A percentile compares a stretch with the other conserved stretches of the same genome.
These are phyloP conservation scores for Drosophila aldrichi DNA, from an alignment of 2,888 invertebrate species.

Conservation along the genomic window DNA sequence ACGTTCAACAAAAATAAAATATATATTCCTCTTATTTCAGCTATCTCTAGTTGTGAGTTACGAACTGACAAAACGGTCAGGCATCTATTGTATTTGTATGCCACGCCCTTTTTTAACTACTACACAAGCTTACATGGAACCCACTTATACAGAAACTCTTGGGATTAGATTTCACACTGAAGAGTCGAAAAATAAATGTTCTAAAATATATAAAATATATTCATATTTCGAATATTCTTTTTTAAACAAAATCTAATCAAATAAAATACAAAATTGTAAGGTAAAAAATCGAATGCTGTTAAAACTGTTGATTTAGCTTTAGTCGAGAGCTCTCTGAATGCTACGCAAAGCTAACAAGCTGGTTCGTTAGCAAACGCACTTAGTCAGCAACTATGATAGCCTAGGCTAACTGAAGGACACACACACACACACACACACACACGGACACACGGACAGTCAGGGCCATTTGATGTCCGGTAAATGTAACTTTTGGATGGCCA, in stretches of 20 bases:
- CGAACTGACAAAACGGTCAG: too few relatives aligned
- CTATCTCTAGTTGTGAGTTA: too few relatives aligned
- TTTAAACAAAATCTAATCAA: too few relatives aligned
- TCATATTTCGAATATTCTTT: background rate
- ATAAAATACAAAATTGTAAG: background rate
- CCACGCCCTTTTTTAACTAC: too few relatives aligned
- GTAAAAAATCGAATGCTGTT: background rate
- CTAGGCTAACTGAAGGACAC: conserved; percentile 40
- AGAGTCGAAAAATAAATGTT: too few relatives aligned
- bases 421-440: conserved; percentile 9
- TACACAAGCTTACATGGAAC: too few relatives aligned
- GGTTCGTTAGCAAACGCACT: conserved; percentile 45
- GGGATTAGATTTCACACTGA: too few relatives aligned
- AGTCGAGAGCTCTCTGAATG: background rate
- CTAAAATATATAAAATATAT: too few relatives aligned
- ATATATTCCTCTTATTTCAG: too few relatives aligned
- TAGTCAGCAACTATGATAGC: conserved; percentile 29
- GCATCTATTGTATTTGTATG: too few relatives aligned
- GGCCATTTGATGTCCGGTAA: conserved; percentile 54
- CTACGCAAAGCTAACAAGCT: conserved; percentile 15
- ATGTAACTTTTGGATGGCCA: conserved; percentile 48
- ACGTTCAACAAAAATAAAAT: too few relatives aligned
- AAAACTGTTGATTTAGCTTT: background rate
- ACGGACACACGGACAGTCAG: background rate
- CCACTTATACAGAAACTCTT: too few relatives aligned